These are phyloP conservation scores for Eilema griseolum DNA, from an alignment of 2,888 invertebrate genomes.

Conservation along the genomic window DNA sequence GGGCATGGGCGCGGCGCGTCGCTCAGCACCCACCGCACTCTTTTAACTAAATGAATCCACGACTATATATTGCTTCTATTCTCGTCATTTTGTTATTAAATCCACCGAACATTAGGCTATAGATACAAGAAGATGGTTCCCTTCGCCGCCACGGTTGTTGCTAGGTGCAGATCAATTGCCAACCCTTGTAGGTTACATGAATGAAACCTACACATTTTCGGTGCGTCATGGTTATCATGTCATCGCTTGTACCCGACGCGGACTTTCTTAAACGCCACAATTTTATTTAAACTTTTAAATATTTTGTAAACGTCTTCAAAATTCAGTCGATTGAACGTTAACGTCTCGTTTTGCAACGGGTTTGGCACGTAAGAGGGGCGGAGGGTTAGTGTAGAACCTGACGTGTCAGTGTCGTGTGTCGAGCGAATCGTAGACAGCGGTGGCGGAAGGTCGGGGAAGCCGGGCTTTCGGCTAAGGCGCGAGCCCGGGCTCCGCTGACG, in stretches of 20 bases:
- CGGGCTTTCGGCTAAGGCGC: conserved; percentile 72
- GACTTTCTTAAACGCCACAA: conserved; percentile 37
- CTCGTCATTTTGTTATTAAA: conserved; percentile 71
- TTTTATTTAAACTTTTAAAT: conserved; percentile 35
- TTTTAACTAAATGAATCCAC: conserved; percentile 81
- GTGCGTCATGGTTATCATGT: conserved; percentile 66
- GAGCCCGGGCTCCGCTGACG: conserved; percentile 84
- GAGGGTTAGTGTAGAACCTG: conserved; percentile 74
- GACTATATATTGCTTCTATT: conserved; percentile 72
- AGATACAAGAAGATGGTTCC: conserved; percentile 65
- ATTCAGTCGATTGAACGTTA: conserved; percentile 52
- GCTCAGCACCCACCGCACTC: conserved; percentile 74
- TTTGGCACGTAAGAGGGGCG: conserved; percentile 78
- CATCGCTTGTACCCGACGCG: conserved; percentile 50
- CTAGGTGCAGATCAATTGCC: conserved; percentile 78
- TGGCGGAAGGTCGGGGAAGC: conserved; percentile 84
- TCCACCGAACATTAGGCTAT: conserved; percentile 72
- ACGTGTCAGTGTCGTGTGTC: conserved; percentile 76
- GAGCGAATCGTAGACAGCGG: conserved; percentile 77
- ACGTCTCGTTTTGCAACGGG: conserved; percentile 62
- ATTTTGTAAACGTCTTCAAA: conserved; percentile 50
- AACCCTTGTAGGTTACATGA: conserved; percentile 79
- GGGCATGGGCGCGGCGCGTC: conserved; percentile 85
- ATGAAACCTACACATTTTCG: conserved; percentile 80
- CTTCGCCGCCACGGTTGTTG: conserved; percentile 75